Base-by-base conservation (phyloP, 2,797 vertebrate genomes). In the Mormyrus hasselquistii region DNA sequence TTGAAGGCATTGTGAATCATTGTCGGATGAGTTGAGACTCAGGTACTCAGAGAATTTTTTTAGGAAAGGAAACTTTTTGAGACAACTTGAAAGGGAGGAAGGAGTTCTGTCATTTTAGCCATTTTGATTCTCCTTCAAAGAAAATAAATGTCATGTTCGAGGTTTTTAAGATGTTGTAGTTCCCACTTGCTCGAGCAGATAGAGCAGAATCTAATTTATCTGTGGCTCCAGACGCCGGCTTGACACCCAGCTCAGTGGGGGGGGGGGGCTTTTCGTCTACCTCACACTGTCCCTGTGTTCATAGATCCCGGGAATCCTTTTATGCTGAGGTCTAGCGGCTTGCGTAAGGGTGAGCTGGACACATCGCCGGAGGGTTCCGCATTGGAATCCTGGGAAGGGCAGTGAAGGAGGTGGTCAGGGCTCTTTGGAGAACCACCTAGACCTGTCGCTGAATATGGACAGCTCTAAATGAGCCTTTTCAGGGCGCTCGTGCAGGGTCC, bases 261-360 rank as follows among this genome's bases (percentile, higher is more conserved):
- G 57, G 90, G 93, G 91, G 91, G 4, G 22, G 79, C 79, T 25
- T 83, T 83, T 16, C 38, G 41, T 83, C 49, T 49, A 47, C 47
- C 79, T 49, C 82, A 85, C 3, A 2, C 49, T 5, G 7, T 49
- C 82, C 82, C 49, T 52, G 2, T 52, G 22, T 52, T 29, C 44
- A 25, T 50, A 49, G 22, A 25, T 49, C 49, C 12, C 4, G n/a
- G 47, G 82, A 50, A 85, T 52, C 19, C 82, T 85, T 85, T 52
- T 12, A 25, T 22, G n/a, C 90, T 93, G 94, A 92, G 92, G 95
- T 94, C 93, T 88, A 92, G 94, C 95, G 91, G 91, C 91, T 88
- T 22, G 69, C 82, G 38, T 84, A 34, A 65, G 12, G 19, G 88
- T 88, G 19, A 52, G 88, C 34, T 12, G 88, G 38, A 44, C 53